Evolutionary conservation across 2,797 vertebrate species (phyloP).

Genomic region (Enoplosus armatus): DNA sequence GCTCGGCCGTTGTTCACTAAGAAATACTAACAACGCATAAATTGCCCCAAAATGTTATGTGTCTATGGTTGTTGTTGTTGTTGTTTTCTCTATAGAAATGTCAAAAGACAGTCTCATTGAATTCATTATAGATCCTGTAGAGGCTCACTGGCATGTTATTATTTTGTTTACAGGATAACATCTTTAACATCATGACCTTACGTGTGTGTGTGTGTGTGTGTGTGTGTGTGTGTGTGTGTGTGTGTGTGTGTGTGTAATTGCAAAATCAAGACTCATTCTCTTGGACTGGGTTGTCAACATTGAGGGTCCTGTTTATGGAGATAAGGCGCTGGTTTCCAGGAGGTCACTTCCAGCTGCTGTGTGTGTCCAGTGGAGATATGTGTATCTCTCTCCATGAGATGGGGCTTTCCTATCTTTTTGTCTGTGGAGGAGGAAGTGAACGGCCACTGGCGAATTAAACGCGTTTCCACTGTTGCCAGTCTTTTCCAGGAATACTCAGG

Average conservation of each 20-base stretch:
- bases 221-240: slow-evolving; percentile 21
- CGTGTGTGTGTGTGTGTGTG: slow-evolving; percentile 19
- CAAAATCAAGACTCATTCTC: slow-evolving; percentile 52
- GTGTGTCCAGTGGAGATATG: slow-evolving; percentile 69
- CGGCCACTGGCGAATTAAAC: slow-evolving; percentile 48
- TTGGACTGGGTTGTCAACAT: slow-evolving; percentile 41
- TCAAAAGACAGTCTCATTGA: not conserved
- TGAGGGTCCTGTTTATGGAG: slow-evolving; percentile 68
- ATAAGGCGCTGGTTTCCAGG: slow-evolving; percentile 76
- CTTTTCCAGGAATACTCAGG: slow-evolving; percentile 55
- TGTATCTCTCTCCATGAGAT: slow-evolving; percentile 59
- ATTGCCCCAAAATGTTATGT: too few relatives aligned
- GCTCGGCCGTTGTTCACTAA: not conserved
- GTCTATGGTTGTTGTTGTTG: too few relatives aligned
- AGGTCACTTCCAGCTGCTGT: slow-evolving; percentile 71
- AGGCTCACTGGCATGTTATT: not conserved
- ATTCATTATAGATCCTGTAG: not conserved
- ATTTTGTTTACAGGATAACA: slow-evolving; percentile 1
- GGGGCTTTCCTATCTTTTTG: slow-evolving; percentile 63
- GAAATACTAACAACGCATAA: not conserved
- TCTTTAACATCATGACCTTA: slow-evolving; percentile 5
- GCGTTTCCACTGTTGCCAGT: slow-evolving; percentile 33
- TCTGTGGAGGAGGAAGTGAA: slow-evolving; percentile 59
- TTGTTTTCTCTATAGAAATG: not conserved
- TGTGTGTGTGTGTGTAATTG: slow-evolving; percentile 15